Percentiles rank a stretch among this genome's conserved stretches.
These are phyloP conservation scores for Chrysaora quinquecirrha DNA, from an alignment of 30 jellyfish, hydroid and myxozoan species.

Conservation along the genomic window DNA sequence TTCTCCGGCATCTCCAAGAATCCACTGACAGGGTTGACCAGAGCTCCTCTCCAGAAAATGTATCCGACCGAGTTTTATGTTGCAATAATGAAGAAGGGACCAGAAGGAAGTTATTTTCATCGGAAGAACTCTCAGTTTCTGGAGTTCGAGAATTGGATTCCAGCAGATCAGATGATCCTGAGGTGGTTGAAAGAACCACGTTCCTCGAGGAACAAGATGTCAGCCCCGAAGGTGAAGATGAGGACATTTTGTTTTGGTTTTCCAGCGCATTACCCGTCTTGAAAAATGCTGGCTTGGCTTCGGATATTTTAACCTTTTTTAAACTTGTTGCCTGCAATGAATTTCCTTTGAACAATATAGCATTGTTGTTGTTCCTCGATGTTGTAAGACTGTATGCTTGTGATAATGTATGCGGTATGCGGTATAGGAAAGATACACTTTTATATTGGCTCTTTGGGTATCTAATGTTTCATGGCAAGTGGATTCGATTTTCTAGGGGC, in stretches of 20 bases:
- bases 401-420: neutral
- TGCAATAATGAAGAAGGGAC: neutral
- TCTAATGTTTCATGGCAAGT: no score
- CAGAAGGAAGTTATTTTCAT: neutral
- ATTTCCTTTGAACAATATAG: neutral
- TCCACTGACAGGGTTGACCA: neutral
- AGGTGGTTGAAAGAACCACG: neutral
- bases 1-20: neutral
- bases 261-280: neutral
- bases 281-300: neutral
- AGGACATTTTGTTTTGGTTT: neutral
- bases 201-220: neutral
- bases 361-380: constrained; percentile 1
- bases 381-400: neutral
- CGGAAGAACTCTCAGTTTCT: neutral
- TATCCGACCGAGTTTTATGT: no score
- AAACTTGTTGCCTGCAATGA: neutral
- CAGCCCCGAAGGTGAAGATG: constrained; percentile 1
- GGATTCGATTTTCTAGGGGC: neutral
- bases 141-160: neutral
- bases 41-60: neutral
- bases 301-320: neutral
- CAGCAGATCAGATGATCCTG: neutral
- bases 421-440: neutral
- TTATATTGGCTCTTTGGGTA: neutral